Conservation (phyloP, 2,113 vertebrate species). For the Hypomesus transpacificus region DNA sequence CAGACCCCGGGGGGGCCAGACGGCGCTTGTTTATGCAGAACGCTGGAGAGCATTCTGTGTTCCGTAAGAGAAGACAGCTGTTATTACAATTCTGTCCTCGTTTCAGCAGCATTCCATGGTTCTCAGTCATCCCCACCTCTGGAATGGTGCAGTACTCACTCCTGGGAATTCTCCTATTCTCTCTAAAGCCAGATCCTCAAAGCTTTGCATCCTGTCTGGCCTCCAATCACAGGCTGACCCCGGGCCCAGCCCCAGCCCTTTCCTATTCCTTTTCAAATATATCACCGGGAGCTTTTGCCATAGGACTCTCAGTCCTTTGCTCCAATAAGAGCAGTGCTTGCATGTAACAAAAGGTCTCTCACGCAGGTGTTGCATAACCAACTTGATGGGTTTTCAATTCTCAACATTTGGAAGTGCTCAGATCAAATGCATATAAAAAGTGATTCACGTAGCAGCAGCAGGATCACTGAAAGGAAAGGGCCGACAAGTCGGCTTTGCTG, state of each 20-base stretch:
- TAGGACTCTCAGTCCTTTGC: slow-evolving; percentile 9
- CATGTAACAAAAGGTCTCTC: slow-evolving; percentile 38
- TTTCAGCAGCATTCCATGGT: slow-evolving; percentile 53
- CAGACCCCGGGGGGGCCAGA: slow-evolving; percentile 54
- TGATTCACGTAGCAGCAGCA: slow-evolving; percentile 34
- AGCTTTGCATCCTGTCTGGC: slow-evolving; percentile 28
- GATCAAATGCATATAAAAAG: slow-evolving; percentile 51
- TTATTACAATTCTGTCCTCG: slow-evolving; percentile 66
- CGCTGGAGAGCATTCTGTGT: slow-evolving; percentile 67
- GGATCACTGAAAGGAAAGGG: slow-evolving; percentile 35
- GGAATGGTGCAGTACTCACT: slow-evolving; percentile 19
- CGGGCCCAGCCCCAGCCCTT: not conserved
- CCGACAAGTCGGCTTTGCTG: slow-evolving; percentile 48
- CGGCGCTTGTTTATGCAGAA: slow-evolving; percentile 72
- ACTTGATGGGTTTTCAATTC: slow-evolving; percentile 31
- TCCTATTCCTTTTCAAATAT: slow-evolving; percentile 2
- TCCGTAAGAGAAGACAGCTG: slow-evolving; percentile 73
- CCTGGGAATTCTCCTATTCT: slow-evolving; percentile 22
- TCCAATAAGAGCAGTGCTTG: slow-evolving; percentile 25
- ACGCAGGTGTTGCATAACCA: slow-evolving; percentile 42
- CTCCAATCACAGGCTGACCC: slow-evolving; percentile 25
- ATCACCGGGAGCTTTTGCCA: slow-evolving; percentile 21
- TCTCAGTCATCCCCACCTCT: slow-evolving; percentile 52
- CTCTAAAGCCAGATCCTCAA: slow-evolving; percentile 12
- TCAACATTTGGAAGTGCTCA: slow-evolving; percentile 61